Evolutionary conservation across 2,888 invertebrate species (phyloP).

Genomic region (Eudemis profundana): DNA sequence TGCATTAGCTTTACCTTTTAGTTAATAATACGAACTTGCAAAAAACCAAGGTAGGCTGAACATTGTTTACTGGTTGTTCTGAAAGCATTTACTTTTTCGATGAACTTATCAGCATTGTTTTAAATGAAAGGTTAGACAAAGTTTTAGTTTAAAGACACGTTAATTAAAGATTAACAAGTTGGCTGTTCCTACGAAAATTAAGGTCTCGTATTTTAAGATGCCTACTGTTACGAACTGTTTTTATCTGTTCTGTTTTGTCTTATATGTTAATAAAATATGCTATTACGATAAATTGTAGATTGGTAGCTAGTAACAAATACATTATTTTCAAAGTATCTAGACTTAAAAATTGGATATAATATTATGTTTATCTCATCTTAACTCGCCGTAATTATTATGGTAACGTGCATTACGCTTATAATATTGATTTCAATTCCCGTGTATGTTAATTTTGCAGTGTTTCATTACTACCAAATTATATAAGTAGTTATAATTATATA

Average conservation of each 20-base stretch:
- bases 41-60: constrained; percentile 3
- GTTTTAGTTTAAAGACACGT: constrained; percentile 19
- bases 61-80: constrained; percentile 17
- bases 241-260: no score
- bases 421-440: no score
- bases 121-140: constrained; percentile 17
- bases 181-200: neutral
- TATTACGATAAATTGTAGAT: no score
- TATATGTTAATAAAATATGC: no score
- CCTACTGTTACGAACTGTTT: neutral
- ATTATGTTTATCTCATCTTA: no score
- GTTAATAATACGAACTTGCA: constrained; percentile 8
- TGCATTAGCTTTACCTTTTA: neutral
- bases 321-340: neutral
- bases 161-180: constrained; percentile 30
- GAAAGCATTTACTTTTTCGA: constrained; percentile 24
- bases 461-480: no score
- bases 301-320: no score
- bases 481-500: no score
- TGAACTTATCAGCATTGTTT: constrained; percentile 27
- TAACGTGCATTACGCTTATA: no score
- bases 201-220: constrained; percentile 19
- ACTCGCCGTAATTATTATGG: no score
- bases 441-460: no score
- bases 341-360: no score